A percentile compares a stretch with the other conserved stretches of the same genome.
Conservation (phyloP, 2,888 invertebrate genomes). For the Tachina fera region DNA sequence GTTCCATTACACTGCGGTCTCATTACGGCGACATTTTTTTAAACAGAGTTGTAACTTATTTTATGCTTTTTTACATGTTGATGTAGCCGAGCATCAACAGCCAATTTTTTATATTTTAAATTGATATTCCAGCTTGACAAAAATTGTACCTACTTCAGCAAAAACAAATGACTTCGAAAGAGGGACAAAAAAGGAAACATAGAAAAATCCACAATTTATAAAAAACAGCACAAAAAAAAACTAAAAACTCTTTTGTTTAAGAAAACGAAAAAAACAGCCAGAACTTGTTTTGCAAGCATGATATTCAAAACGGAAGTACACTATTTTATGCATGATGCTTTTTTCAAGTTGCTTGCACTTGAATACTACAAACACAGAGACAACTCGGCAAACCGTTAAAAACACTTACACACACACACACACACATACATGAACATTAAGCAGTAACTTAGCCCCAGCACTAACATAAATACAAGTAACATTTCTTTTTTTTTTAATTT, state of each 20-base stretch:
- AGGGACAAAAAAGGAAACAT: conserved; percentile 5
- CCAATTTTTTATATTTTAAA: background rate
- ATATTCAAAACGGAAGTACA: conserved; percentile 65
- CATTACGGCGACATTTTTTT: background rate
- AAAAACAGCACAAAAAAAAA: conserved; percentile 8
- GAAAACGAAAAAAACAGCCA: conserved; percentile 9
- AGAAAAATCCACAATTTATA: background rate
- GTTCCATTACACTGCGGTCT: background rate
- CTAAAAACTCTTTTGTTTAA: background rate
- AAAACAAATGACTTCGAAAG: conserved; percentile 60
- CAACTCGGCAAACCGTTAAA: background rate
- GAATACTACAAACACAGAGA: conserved; percentile 16
- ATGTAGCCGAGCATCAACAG: background rate
- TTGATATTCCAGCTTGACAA: conserved; percentile 33
- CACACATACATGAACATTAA: background rate
- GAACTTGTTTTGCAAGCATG: conserved; percentile 49
- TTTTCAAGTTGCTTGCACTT: conserved; percentile 60
- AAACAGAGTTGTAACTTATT: background rate
- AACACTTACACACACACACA: background rate
- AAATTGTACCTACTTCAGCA: conserved; percentile 57
- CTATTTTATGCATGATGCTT: conserved; percentile 69
- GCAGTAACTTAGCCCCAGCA: background rate
- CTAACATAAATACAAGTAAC: background rate
- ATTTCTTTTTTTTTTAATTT: background rate
- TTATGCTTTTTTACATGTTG: background rate